A percentile compares a stretch with the other conserved stretches of the same genome.
Conservation (phyloP, 2,797 vertebrate genomes). For the Myripristis murdjan region DNA sequence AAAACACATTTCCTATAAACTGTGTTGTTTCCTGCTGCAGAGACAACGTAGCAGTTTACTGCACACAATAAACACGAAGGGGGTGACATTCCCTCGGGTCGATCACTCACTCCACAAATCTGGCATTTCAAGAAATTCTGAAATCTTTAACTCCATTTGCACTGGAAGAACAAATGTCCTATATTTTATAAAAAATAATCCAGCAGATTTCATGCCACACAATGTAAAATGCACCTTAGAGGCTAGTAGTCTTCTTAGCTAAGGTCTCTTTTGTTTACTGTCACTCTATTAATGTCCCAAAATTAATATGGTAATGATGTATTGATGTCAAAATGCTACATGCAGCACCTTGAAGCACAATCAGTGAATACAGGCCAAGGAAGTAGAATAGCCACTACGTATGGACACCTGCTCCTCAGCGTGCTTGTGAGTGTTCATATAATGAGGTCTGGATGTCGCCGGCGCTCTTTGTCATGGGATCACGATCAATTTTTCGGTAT, state of each 20-base stretch:
- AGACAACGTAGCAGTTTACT: too few species aligned
- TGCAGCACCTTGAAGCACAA: background rate
- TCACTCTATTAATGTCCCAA: slow-evolving; percentile 12
- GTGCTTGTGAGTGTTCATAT: background rate
- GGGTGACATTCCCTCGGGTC: too few species aligned
- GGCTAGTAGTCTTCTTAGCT: background rate
- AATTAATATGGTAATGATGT: slow-evolving; percentile 15
- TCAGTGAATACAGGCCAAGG: background rate
- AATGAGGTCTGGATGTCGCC: background rate
- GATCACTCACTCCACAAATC: too few species aligned
- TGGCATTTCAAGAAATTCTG: too few species aligned
- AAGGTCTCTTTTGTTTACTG: slow-evolving; percentile 14
- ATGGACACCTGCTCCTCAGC: background rate
- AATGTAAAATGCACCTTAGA: too few species aligned
- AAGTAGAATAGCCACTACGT: background rate
- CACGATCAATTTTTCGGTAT: slow-evolving; percentile 19
- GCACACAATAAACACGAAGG: too few species aligned
- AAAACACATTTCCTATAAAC: too few species aligned
- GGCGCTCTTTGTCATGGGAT: background rate
- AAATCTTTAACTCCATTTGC: too few species aligned
- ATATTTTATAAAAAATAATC: too few species aligned
- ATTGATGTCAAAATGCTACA: background rate
- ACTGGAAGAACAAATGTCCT: too few species aligned
- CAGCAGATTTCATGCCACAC: too few species aligned
- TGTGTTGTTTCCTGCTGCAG: too few species aligned